These are phyloP conservation scores for Spondyliosoma cantharus DNA, from an alignment of 2,797 vertebrate species.

Conservation along the genomic window DNA sequence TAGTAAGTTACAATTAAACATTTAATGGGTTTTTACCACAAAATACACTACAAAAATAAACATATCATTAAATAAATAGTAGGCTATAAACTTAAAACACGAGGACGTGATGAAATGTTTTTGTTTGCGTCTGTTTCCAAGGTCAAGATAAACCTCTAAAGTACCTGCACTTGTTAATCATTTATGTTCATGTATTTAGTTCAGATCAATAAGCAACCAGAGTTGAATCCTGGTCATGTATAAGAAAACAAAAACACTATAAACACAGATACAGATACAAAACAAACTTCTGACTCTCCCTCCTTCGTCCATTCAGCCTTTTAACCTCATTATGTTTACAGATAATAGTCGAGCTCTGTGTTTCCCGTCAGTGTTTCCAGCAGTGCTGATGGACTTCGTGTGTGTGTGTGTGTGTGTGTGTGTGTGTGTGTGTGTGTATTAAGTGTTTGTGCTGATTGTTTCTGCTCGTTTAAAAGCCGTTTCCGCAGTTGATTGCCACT, in stretches of 20 bases:
- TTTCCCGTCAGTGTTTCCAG: conserved; percentile 22
- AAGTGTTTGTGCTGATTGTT: background rate
- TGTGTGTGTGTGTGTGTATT: background rate
- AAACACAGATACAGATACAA: background rate
- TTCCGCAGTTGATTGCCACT: background rate
- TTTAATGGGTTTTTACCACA: too few relatives aligned
- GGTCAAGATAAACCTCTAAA: background rate
- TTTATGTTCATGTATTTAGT: background rate
- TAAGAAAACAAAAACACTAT: background rate
- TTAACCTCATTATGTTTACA: conserved; percentile 20
- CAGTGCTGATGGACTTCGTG: conserved; percentile 6
- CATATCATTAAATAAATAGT: too few relatives aligned
- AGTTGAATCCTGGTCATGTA: too few relatives aligned
- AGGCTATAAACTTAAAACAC: background rate
- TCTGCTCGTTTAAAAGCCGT: conserved; percentile 33
- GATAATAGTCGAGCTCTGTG: conserved; percentile 3
- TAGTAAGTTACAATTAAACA: too few relatives aligned
- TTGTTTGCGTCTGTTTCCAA: background rate
- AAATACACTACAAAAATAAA: too few relatives aligned
- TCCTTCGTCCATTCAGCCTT: background rate
- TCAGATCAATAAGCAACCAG: too few relatives aligned
- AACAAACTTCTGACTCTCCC: background rate
- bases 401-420: background rate
- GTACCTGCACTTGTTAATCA: background rate
- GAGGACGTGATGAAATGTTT: background rate